Percentiles rank a stretch among this genome's conserved stretches.
Evolutionary conservation across 2,113 vertebrate genomes (phyloP).

Genomic region (Petrocephalus zakoni): DNA sequence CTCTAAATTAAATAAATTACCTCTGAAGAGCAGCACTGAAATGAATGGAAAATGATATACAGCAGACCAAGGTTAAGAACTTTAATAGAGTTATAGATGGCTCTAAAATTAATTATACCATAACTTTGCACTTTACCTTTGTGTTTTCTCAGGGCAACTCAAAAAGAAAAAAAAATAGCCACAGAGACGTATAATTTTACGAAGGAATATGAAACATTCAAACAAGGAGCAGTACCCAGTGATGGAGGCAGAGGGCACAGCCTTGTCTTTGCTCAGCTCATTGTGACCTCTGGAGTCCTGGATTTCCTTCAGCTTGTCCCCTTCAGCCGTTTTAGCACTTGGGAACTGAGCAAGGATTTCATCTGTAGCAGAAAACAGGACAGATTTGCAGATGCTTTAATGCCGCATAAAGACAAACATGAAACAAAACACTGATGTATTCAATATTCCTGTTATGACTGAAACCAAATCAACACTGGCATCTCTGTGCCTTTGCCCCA

Average conservation of each 20-base stretch:
- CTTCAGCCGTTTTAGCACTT: constrained; percentile 63
- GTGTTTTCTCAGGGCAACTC: background rate
- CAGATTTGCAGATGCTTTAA: background rate
- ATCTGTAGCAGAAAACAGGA: constrained; percentile 56
- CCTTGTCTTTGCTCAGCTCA: constrained; percentile 42
- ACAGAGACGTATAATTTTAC: background rate
- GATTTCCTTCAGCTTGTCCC: constrained; percentile 60
- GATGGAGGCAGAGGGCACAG: constrained; percentile 37
- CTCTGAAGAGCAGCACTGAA: background rate
- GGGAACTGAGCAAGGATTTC: constrained; percentile 92
- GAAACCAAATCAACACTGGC: background rate
- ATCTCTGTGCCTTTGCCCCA: background rate
- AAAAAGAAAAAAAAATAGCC: background rate
- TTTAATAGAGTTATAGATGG: background rate
- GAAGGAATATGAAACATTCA: background rate
- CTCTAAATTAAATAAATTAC: background rate
- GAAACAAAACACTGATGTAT: background rate
- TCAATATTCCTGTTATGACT: background rate
- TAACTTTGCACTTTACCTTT: background rate
- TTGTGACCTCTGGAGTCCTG: constrained; percentile 14
- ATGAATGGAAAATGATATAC: background rate
- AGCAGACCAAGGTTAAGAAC: background rate
- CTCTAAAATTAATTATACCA: background rate
- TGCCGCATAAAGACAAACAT: background rate
- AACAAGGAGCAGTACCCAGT: constrained; percentile 7